phyloP scores from a whole-genome alignment of 2,888 invertebrate species.

The Drosophila tripunctata region DNA sequence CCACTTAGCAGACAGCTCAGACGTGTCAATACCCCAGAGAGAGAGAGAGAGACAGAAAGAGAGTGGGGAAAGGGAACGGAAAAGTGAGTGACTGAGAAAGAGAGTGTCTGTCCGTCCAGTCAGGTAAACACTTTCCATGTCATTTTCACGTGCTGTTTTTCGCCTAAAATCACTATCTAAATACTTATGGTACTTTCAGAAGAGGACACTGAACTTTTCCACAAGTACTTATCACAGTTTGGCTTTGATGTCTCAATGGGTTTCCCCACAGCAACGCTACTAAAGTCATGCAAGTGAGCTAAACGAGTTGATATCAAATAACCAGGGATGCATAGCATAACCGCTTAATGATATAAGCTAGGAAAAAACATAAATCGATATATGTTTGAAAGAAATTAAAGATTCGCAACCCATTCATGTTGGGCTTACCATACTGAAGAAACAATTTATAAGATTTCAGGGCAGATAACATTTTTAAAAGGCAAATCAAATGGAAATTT shows the following conservation, averaged over 20 bases:
- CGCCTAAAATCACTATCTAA: slow-evolving; percentile 35
- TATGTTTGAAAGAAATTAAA: too few relatives aligned
- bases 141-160: slow-evolving; percentile 39
- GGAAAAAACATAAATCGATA: too few relatives aligned
- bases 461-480: too few relatives aligned
- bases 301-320: neutral
- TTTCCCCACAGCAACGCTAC: neutral
- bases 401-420: too few relatives aligned
- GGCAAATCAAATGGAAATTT: too few relatives aligned
- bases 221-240: slow-evolving; percentile 22
- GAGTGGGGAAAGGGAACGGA: too few relatives aligned
- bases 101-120: neutral
- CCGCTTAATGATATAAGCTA: too few relatives aligned
- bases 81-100: too few relatives aligned
- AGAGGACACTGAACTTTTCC: slow-evolving; percentile 34
- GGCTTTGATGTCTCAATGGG: slow-evolving; percentile 33
- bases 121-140: slow-evolving; percentile 48
- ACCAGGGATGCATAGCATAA: too few relatives aligned
- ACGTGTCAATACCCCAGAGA: slow-evolving; percentile 48
- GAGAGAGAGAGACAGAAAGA: neutral
- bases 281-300: neutral
- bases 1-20: slow-evolving; percentile 39
- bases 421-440: too few relatives aligned
- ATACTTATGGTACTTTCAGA: slow-evolving; percentile 18
- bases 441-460: too few relatives aligned